These are phyloP conservation scores for Centroberyx gerrardi DNA, from an alignment of 2,797 vertebrate genomes.

Conservation along the genomic window DNA sequence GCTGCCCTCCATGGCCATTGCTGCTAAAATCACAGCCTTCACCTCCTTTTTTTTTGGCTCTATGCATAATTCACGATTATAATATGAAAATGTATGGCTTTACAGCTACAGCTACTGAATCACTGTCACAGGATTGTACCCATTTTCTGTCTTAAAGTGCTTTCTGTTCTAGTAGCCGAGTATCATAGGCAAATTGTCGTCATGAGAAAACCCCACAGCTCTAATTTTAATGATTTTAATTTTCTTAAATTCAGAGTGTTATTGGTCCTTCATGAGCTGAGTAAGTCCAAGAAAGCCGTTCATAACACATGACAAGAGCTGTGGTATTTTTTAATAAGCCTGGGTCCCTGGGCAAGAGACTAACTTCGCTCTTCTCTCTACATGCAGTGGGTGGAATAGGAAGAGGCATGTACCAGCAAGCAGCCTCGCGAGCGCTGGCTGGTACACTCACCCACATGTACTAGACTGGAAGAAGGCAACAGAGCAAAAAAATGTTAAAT, in stretches of 20 bases:
- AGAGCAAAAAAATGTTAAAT: constrained; percentile 58
- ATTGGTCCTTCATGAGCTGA: constrained; percentile 23
- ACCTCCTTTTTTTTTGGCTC: neutral
- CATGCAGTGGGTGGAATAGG: constrained; percentile 31
- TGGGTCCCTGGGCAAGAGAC: constrained; percentile 23
- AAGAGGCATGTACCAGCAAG: constrained; percentile 20
- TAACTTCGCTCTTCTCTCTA: constrained; percentile 27
- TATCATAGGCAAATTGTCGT: neutral
- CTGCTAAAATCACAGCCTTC: neutral
- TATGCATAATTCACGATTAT: constrained; percentile 23
- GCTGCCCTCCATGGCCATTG: neutral
- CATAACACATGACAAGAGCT: constrained; percentile 28
- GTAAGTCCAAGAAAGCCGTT: constrained; percentile 27
- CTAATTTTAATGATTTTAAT: constrained; percentile 20
- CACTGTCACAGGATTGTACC: neutral
- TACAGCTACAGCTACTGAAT: neutral
- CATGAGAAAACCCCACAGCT: neutral
- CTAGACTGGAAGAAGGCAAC: constrained; percentile 33
- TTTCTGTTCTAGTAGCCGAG: neutral
- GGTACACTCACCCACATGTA: constrained; percentile 38
- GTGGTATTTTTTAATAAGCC: constrained; percentile 45
- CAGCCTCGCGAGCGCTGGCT: constrained; percentile 35
- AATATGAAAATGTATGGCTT: constrained; percentile 16
- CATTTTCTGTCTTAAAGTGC: neutral
- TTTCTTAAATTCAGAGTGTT: constrained; percentile 15